These are phyloP conservation scores for Melanerpes aurifrons DNA, from an alignment of 2,113 vertebrate genomes.

Conservation along the genomic window DNA sequence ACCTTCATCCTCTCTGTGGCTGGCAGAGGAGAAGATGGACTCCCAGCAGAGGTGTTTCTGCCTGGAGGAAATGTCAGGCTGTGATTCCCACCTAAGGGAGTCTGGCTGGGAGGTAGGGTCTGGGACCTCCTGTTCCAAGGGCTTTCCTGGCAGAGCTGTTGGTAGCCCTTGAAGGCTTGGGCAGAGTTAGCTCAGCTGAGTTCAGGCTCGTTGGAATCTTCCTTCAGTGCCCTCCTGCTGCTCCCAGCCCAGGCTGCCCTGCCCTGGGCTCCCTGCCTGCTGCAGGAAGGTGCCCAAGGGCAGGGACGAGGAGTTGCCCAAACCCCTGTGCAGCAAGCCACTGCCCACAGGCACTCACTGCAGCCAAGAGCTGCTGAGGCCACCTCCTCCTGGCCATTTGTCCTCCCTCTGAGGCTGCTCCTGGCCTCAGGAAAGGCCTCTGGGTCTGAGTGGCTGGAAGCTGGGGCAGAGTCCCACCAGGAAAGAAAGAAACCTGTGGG, in stretches of 20 bases:
- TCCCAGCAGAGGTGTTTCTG: background rate
- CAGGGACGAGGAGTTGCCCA: background rate
- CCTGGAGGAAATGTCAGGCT: background rate
- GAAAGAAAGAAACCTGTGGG: background rate
- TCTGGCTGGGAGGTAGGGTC: background rate
- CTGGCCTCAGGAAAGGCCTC: constrained; percentile 22
- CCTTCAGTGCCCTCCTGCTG: background rate
- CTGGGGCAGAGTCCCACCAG: background rate
- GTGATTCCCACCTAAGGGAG: background rate
- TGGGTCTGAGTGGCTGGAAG: background rate
- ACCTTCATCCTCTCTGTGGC: background rate
- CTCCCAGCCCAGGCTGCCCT: background rate
- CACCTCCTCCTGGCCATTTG: constrained; percentile 6
- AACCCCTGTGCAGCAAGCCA: background rate
- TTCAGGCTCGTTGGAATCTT: background rate
- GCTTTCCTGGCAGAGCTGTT: background rate
- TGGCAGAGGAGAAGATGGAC: background rate
- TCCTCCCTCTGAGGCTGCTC: background rate
- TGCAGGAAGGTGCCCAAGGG: background rate
- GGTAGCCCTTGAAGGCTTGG: background rate
- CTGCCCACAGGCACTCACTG: constrained; percentile 26
- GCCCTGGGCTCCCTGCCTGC: background rate
- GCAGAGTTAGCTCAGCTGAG: background rate
- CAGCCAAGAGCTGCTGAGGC: constrained; percentile 8
- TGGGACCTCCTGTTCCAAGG: background rate